Base-by-base conservation (phyloP, 2,888 invertebrate genomes). In the Netelia virgata region DNA sequence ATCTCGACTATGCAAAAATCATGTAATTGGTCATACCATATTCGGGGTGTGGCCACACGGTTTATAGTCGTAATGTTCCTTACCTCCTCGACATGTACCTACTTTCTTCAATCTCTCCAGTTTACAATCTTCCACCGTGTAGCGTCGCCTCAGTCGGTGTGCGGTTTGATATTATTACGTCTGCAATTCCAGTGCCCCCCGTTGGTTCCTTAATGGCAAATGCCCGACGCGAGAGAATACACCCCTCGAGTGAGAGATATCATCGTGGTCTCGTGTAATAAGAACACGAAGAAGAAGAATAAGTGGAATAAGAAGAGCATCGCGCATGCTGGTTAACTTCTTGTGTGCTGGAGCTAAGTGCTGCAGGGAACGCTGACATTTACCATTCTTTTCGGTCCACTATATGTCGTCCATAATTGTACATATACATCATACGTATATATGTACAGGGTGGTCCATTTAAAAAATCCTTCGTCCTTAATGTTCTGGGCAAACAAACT, bases 191-290 rank as follows among this genome's bases (percentile, higher is more conserved):
- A 73, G 59, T 59, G 77, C 85, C 80, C 80, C 83, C 83, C 83
- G 85, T 64, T 66, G 83, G 55, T 77, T 72, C 41, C 86, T 86
- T 87, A 86, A 86, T 86, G 86, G 83, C 85, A 78, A 86, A 83
- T 82, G 79, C 74, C 53, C 83, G 73, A 73, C 85, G 85, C 72
- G 73, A 76, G 81, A 64, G 78, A 61, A 82, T 70, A 84, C 74
- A 86, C 74, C 80, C 84, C 83, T 81, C 77, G 66, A 73, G 82
- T 70, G 86, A 83, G 82, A 75, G 86, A 83, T 84, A 82, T 81
- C 74, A 84, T 81, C 86, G 82, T 78, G 70, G 64, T 75, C 75
- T 79, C 74, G 66, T 10, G 43, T 66, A 63, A 81, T 69, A 59
- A 70, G 75, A 82, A 57, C 82, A 82, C 50, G 73, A 82, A 59